Base-by-base conservation (phyloP, 2,888 invertebrate genomes). In the Diaperis boleti region DNA sequence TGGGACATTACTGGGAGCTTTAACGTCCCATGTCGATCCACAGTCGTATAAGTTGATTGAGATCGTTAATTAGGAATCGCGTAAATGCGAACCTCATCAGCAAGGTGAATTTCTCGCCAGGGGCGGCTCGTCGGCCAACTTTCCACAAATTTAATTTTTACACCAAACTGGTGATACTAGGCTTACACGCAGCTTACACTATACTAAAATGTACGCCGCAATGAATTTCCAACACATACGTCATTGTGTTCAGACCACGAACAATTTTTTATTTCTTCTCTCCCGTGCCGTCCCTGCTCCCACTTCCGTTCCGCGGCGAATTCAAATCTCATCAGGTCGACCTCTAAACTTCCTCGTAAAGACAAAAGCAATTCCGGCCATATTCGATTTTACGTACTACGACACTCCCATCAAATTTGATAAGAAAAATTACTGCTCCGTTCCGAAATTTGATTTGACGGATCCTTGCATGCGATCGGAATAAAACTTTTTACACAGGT, bases 1-100 rank as follows among this genome's bases (percentile, higher is more conserved):
- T 57, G 61, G 49, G 35, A 57, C 57, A 57, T 65, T 60, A 65
- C 59, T 55, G 50, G 11, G 18, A 31, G n/a, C 35, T 31, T 66
- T 66, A 60, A 62, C 50, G 65, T 55, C 47, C 47, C 54, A 47
- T 59, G 65, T 52, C 62, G 50, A 59, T 31, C 42, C 61, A 55
- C 39, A 65, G 49, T 55, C 61, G 59, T 65, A 65, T 65, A 67
- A 67, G 64, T 67, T 67, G 65, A 67, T 67, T 64, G 67, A 61
- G 57, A 65, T 61, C 55, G 65, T 61, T 65, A 67, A 64, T 67
- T 65, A 55, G 54, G n/a, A 54, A 20, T 17, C 14, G 39, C 13
- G 39, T 18, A 13, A 39, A 39, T n/a, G n/a, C n/a, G n/a, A n/a
- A n/a, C n/a, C n/a, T n/a, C n/a, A n/a, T n/a, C n/a, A n/a, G n/a